Evolutionary conservation across 2,797 vertebrate genomes (phyloP).

Genomic region (Rhodeus uyekii): DNA sequence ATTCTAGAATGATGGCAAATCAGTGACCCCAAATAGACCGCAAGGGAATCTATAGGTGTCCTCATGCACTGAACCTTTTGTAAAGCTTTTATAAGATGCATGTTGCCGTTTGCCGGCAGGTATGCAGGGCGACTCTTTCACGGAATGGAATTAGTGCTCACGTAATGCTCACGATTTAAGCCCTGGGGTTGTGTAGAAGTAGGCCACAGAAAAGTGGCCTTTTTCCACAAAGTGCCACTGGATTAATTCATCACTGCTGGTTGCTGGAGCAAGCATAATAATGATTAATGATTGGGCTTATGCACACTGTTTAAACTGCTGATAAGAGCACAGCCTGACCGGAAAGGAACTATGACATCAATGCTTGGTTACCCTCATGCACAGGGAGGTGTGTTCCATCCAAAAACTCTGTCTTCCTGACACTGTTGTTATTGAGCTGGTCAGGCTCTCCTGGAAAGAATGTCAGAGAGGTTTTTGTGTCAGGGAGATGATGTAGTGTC

Average conservation of each 20-base stretch:
- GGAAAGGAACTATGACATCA: conserved; percentile 9
- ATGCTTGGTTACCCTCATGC: background rate
- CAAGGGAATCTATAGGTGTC: background rate
- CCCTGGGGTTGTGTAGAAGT: background rate
- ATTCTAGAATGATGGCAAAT: background rate
- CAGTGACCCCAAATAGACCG: conserved; percentile 4
- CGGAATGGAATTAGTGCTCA: conserved; percentile 1
- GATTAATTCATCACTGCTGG: conserved; percentile 24
- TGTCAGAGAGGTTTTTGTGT: conserved; percentile 1
- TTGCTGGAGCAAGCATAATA: conserved; percentile 39
- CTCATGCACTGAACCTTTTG: background rate
- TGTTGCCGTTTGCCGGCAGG: background rate
- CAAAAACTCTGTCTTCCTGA: background rate
- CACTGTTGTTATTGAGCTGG: conserved; percentile 8
- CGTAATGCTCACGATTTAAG: background rate
- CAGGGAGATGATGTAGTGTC: background rate
- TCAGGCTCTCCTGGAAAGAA: conserved; percentile 6
- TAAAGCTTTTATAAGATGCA: conserved; percentile 18
- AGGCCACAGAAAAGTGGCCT: conserved; percentile 30
- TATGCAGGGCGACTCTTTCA: background rate
- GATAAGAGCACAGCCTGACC: background rate
- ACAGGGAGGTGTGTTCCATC: background rate
- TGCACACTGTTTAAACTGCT: conserved; percentile 9
- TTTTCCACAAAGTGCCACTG: background rate
- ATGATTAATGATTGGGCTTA: conserved; percentile 31